These are phyloP conservation scores for Myiothlypis coronata DNA, from an alignment of 2,797 vertebrate genomes.

Conservation along the genomic window DNA sequence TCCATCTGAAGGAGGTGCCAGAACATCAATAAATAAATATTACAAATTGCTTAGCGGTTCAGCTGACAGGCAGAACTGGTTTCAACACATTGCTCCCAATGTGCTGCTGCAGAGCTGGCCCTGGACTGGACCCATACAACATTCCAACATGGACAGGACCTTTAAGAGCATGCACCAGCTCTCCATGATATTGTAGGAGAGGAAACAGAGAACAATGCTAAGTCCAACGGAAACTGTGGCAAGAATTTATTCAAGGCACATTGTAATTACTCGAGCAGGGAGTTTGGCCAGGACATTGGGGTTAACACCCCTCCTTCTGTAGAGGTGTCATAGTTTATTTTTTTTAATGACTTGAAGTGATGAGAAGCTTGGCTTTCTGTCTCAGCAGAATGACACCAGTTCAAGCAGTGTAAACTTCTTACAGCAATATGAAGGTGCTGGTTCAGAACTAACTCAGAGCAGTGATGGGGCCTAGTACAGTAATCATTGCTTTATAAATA, in stretches of 20 bases:
- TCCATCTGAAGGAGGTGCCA: constrained; percentile 26
- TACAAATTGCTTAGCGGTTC: constrained; percentile 45
- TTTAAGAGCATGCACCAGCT: neutral
- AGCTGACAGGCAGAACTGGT: constrained; percentile 39
- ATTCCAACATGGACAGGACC: neutral
- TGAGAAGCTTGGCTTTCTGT: constrained; percentile 38
- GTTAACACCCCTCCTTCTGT: constrained; percentile 50
- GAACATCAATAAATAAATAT: constrained; percentile 46
- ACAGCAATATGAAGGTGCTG: neutral
- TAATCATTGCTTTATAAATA: constrained; percentile 44
- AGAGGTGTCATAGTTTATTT: constrained; percentile 41
- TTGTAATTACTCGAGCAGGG: constrained; percentile 20
- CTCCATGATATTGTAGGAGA: neutral
- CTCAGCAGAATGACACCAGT: constrained; percentile 30
- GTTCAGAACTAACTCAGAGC: neutral
- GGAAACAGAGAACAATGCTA: constrained; percentile 58
- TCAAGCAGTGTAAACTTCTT: neutral
- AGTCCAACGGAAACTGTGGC: constrained; percentile 48
- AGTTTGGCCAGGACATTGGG: constrained; percentile 40
- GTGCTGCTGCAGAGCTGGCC: neutral
- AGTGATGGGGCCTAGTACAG: neutral
- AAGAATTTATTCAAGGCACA: constrained; percentile 48
- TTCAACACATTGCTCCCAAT: neutral
- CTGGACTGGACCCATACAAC: neutral
- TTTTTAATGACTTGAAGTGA: constrained; percentile 37